Evolutionary conservation across 1,140 invertebrate species (phyloP), one percentile per base, ranked within the genome.

Genomic region (Gryllus bimaculatus): DNA sequence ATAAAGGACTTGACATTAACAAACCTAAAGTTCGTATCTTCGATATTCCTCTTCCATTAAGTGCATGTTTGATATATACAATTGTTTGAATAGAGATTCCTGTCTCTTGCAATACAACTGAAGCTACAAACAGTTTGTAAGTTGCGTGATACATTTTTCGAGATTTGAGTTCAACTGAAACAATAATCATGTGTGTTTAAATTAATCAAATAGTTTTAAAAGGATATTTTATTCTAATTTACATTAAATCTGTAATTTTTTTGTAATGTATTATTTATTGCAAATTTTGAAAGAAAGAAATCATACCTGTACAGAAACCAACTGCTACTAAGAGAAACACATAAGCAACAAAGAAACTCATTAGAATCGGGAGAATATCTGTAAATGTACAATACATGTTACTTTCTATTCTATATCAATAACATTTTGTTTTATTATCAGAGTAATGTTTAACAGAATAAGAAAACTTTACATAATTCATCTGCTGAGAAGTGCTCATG

Each of bases 401-500:
- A 66, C 3, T 18, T 13, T 66, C 54, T 66, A 13, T 66, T 47
- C 7, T 66, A 66, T 3, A 66, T 39, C 5, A 66, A 66, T 66
- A 13, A 13, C 54, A 82, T 77, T 81, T 84, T 84, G 8, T 54
- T 80, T 26, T 66, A 39, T 39, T 39, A 5, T 39, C 26, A 39
- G 26, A 39, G 26, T 39, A 39, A 39, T 2, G 5, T 39, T 39
- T 39, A 39, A 39, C 26, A 39, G 26, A 39, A 39, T 39, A 66
- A 66, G 54, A 66, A 66, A 66, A 13, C 2, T 66, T 93, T 90
- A 95, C 95, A 96, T 85, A 96, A 95, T 89, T 97, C 93, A 86
- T 97, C 96, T 66, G 95, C 95, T 0, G 95, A 96, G 84, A 96
- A 96, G 84, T 97, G 95, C 83, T 93, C 90, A 82, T 91, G 91